Percentiles rank a stretch among this genome's conserved stretches.
These are phyloP conservation scores for Sinhomidia bicolor DNA, from an alignment of 2,888 invertebrate genomes.

Conservation along the genomic window DNA sequence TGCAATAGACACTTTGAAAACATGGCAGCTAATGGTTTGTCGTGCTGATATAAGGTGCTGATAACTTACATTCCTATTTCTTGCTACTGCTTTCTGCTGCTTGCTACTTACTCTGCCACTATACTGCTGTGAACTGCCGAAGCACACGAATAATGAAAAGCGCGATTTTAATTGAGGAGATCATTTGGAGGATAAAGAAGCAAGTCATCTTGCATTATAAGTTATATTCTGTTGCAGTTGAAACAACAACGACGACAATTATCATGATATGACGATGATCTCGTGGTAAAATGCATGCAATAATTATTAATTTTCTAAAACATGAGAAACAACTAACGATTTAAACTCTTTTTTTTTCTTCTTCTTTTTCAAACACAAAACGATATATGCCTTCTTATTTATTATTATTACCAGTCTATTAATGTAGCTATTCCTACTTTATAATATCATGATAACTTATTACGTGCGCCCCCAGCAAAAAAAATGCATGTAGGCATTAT, in stretches of 20 bases:
- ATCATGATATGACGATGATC: constrained; percentile 6
- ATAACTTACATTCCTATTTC: background rate
- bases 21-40: constrained; percentile 52
- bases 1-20: constrained; percentile 57
- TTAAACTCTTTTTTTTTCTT: too few species aligned
- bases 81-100: too few species aligned
- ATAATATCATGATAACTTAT: background rate
- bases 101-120: too few species aligned
- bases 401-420: background rate
- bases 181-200: constrained; percentile 56
- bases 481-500: too few species aligned
- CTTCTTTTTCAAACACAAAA: too few species aligned
- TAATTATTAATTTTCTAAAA: constrained; percentile 63
- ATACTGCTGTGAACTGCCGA: background rate
- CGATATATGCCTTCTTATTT: background rate
- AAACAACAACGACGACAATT: too few species aligned
- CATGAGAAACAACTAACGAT: constrained; percentile 56
- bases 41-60: constrained; percentile 11
- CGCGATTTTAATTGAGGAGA: constrained; percentile 52
- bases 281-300: constrained; percentile 56
- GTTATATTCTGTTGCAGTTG: background rate
- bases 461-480: background rate
- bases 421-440: too few species aligned
- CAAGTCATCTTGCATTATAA: constrained; percentile 16
- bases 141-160: constrained; percentile 9